A percentile compares a stretch with the other conserved stretches of the same genome.
phyloP scores from a whole-genome alignment of 1,140 invertebrate species.

The Eumaeus atala region DNA sequence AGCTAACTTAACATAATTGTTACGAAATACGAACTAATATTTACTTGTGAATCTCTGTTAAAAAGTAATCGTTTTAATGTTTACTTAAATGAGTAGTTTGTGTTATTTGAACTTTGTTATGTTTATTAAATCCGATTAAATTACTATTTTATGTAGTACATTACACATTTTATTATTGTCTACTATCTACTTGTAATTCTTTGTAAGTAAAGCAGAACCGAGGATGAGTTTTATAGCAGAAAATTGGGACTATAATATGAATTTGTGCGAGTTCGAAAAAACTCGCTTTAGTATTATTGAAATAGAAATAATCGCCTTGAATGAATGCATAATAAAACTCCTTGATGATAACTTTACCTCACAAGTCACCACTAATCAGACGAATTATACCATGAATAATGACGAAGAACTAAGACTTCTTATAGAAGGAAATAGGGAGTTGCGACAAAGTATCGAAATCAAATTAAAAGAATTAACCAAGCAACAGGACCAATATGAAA shows the following conservation, averaged over 20 bases:
- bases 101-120: no score
- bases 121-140: no score
- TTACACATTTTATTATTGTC: no score
- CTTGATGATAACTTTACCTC: constrained; percentile 35
- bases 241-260: constrained; percentile 35
- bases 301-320: constrained; percentile 25
- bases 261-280: constrained; percentile 32
- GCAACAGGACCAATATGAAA: constrained; percentile 46
- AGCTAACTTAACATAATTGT: no score
- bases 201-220: no score
- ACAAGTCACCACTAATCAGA: constrained; percentile 25
- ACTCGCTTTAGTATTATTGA: constrained; percentile 31
- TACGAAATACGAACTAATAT: no score
- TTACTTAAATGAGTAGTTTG: no score
- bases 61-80: no score
- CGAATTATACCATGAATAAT: constrained; percentile 27
- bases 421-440: constrained; percentile 42
- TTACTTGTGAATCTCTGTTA: no score
- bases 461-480: constrained; percentile 39
- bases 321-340: constrained; percentile 32
- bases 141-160: no score
- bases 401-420: constrained; percentile 47
- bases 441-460: constrained; percentile 42
- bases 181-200: no score
- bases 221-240: constrained; percentile 46